These are phyloP conservation scores for Coelopa pilipes DNA, from an alignment of 2,888 invertebrate species.

Conservation along the genomic window DNA sequence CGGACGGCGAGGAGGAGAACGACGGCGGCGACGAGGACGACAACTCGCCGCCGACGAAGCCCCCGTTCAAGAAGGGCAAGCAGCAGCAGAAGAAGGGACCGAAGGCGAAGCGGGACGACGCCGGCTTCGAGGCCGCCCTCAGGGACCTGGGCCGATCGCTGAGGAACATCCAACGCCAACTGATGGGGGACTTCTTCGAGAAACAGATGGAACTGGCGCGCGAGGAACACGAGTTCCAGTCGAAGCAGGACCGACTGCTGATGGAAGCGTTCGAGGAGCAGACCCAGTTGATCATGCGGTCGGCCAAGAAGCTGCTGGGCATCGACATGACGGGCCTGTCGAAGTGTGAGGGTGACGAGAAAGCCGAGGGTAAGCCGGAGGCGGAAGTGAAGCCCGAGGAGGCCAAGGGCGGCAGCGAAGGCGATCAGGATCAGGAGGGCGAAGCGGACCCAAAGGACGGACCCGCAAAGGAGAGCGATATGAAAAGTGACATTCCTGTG, in stretches of 20 bases:
- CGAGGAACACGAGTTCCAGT: constrained; percentile 63
- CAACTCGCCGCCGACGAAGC: background rate
- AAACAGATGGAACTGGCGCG: constrained; percentile 61
- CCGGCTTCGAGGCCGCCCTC: constrained; percentile 56
- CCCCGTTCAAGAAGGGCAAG: constrained; percentile 14
- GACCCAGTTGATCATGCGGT: constrained; percentile 54
- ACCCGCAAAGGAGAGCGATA: no score
- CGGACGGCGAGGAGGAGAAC: constrained; percentile 38
- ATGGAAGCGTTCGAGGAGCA: constrained; percentile 62
- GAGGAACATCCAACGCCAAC: constrained; percentile 57
- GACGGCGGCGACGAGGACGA: constrained; percentile 1
- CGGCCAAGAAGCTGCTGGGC: constrained; percentile 50
- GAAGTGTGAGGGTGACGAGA: constrained; percentile 22
- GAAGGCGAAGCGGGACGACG: constrained; percentile 42
- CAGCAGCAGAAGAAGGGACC: constrained; percentile 28
- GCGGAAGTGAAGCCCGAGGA: constrained; percentile 21
- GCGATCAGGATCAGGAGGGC: constrained; percentile 32
- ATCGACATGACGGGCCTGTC: background rate
- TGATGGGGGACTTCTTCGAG: constrained; percentile 61
- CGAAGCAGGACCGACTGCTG: constrained; percentile 59
- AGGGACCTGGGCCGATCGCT: constrained; percentile 57
- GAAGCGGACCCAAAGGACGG: background rate
- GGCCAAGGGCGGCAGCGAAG: constrained; percentile 21
- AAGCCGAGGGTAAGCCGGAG: constrained; percentile 32
- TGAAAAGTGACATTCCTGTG: no score